Percentiles rank a stretch among this genome's conserved stretches.
These are phyloP conservation scores for Trissoscelio sp. DNA, from an alignment of 2,888 invertebrate species.

Conservation along the genomic window DNA sequence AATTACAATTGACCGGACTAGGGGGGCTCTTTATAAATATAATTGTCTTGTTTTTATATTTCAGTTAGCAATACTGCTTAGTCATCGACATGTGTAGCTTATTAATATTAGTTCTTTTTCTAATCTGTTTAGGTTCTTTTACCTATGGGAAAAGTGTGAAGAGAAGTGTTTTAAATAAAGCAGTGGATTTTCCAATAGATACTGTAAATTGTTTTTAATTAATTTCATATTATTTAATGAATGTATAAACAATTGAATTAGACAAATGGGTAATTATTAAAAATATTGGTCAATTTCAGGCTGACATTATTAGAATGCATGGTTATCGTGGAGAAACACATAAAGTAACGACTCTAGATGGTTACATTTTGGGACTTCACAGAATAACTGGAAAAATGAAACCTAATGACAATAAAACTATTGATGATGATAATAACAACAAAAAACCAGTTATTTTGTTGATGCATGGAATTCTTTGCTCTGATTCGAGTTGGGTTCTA, in stretches of 20 bases:
- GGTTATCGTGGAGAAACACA: slow-evolving; percentile 88
- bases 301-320: slow-evolving; percentile 85
- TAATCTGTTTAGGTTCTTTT: no score
- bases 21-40: no score
- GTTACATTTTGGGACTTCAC: slow-evolving; percentile 89
- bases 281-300: slow-evolving; percentile 72
- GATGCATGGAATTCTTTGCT: slow-evolving; percentile 89
- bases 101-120: no score
- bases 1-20: no score
- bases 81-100: no score
- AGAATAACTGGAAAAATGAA: slow-evolving; percentile 86
- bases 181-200: neutral
- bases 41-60: no score
- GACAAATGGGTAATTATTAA: no score
- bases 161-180: neutral
- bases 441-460: slow-evolving; percentile 85
- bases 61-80: no score
- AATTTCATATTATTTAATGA: neutral
- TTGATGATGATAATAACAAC: slow-evolving; percentile 73
- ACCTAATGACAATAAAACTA: slow-evolving; percentile 82
- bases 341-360: slow-evolving; percentile 88
- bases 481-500: slow-evolving; percentile 90
- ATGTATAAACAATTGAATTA: no score
- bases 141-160: no score
- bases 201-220: neutral